phyloP scores from a whole-genome alignment of 2,113 vertebrate genomes.

The Sterrhoptilus dennistouni region DNA sequence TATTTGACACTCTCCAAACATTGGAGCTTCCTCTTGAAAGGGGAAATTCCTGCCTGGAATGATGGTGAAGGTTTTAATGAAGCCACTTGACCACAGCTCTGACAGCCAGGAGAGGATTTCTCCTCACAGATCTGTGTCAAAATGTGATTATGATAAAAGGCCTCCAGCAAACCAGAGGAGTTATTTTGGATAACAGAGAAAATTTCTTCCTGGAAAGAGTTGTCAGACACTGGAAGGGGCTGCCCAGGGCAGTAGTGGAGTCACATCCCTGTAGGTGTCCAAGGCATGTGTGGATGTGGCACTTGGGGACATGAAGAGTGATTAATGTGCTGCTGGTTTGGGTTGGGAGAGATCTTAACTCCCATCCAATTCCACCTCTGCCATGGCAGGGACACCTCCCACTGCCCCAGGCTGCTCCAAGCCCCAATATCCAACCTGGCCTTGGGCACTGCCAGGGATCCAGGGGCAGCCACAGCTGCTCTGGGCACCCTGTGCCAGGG shows the following conservation, averaged over 20 bases:
- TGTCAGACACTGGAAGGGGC: background rate
- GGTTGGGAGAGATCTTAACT: fast-evolving
- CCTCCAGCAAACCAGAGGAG: background rate
- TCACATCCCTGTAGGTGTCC: background rate
- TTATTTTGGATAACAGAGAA: fast-evolving
- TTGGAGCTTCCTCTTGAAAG: background rate
- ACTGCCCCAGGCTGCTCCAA: background rate
- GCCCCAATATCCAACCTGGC: background rate
- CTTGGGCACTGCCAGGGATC: background rate
- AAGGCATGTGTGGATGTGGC: background rate
- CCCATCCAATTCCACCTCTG: background rate
- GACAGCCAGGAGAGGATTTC: background rate
- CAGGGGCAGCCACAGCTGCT: background rate
- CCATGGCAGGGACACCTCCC: background rate
- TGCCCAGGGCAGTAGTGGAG: background rate
- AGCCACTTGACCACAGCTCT: background rate
- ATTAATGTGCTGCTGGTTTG: fast-evolving
- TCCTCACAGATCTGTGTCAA: fast-evolving
- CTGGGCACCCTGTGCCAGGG: no score
- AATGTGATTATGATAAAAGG: fast-evolving
- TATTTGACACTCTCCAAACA: background rate
- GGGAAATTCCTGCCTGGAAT: background rate
- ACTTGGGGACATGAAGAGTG: background rate
- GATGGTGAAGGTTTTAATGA: background rate
- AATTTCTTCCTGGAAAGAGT: fast-evolving